Percentiles rank a stretch among this genome's conserved stretches.
These are phyloP conservation scores for Magallana ariakensis DNA, from an alignment of 1,140 invertebrate species.

Conservation along the genomic window DNA sequence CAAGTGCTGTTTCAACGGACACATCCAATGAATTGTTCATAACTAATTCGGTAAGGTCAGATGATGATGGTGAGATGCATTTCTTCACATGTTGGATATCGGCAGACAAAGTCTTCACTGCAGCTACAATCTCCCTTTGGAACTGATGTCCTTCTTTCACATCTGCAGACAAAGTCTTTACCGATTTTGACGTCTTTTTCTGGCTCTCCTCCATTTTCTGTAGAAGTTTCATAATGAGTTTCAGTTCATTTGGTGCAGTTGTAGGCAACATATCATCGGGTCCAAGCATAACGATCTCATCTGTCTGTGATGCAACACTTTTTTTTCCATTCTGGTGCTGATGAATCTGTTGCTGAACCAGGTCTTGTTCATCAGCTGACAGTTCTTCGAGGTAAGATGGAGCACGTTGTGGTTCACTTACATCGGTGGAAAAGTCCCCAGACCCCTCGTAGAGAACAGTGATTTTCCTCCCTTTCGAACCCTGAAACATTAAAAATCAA, in stretches of 20 bases:
- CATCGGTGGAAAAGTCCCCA: not conserved
- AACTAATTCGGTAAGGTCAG: too few species aligned
- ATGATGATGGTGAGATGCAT: too few species aligned
- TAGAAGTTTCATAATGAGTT: not conserved
- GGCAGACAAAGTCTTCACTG: not conserved
- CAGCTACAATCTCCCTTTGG: not conserved
- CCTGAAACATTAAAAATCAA: not conserved
- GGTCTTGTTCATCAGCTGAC: not conserved
- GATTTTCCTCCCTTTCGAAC: not conserved
- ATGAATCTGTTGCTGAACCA: not conserved
- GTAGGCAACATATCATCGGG: not conserved
- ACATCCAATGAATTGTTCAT: too few species aligned
- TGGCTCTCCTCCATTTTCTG: not conserved
- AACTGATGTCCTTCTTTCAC: not conserved
- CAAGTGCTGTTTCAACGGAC: too few species aligned
- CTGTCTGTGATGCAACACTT: not conserved
- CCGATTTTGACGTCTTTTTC: not conserved
- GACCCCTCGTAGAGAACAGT: not conserved
- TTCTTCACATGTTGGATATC: not conserved
- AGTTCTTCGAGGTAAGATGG: not conserved
- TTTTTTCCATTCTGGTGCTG: not conserved
- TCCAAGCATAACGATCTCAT: not conserved
- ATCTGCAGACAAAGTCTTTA: not conserved
- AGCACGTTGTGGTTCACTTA: not conserved
- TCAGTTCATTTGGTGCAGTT: not conserved